Percentiles rank a stretch among this genome's conserved stretches.
Evolutionary conservation across 2,797 vertebrate genomes (phyloP).

Genomic region (Microcaecilia unicolor): DNA sequence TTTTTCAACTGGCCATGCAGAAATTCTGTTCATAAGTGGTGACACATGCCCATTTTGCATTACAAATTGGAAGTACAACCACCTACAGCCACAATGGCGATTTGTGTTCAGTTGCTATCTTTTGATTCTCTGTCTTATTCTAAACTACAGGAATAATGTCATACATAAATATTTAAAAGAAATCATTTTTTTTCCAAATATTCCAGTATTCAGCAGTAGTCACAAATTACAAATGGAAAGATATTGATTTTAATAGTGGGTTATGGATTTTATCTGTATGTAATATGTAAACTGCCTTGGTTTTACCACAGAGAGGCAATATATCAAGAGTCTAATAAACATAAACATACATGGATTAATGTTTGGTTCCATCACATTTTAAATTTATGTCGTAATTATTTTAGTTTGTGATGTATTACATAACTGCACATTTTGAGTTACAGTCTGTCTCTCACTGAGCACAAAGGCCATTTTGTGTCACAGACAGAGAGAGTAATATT

Average conservation of each 20-base stretch:
- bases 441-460: no score
- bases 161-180: no score
- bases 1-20: slow-evolving; percentile 11
- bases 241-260: background rate
- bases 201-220: background rate
- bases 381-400: no score
- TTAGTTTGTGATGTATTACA: no score
- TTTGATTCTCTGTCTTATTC: background rate
- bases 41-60: slow-evolving; percentile 16
- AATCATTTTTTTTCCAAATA: no score
- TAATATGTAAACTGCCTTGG: background rate
- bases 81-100: slow-evolving; percentile 6
- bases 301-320: no score
- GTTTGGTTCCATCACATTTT: no score
- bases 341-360: no score
- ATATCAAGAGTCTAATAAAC: no score
- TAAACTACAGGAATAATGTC: background rate
- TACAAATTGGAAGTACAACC: slow-evolving; percentile 16
- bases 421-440: no score
- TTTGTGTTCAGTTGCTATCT: background rate
- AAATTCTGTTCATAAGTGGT: slow-evolving; percentile 15
- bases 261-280: background rate
- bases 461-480: no score
- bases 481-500: no score
- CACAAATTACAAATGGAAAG: background rate